Percentiles rank a stretch among this genome's conserved stretches.
phyloP scores from a whole-genome alignment of 2,113 vertebrate species.

The Turnix velox region DNA sequence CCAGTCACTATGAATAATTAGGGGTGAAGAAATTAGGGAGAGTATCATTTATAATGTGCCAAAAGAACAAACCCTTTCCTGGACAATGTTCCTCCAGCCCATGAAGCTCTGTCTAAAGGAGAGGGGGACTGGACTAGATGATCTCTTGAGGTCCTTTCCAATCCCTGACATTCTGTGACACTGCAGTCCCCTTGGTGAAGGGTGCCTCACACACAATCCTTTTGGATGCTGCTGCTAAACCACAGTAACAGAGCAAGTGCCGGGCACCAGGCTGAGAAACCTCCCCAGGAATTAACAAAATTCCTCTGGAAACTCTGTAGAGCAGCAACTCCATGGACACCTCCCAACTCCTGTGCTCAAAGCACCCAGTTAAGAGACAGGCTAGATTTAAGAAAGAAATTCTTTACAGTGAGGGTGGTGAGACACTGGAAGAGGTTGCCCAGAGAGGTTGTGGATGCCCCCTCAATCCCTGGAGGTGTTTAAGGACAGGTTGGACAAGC shows the following conservation, averaged over 20 bases:
- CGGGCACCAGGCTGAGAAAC: neutral
- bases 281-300: neutral
- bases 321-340: accelerated
- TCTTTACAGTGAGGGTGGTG: too few species aligned
- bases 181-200: neutral
- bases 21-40: neutral
- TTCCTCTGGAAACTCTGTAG: neutral
- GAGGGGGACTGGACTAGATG: too few species aligned
- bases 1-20: neutral
- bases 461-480: too few species aligned
- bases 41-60: neutral
- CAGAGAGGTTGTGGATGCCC: too few species aligned
- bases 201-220: accelerated
- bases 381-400: too few species aligned
- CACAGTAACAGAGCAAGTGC: neutral
- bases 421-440: too few species aligned
- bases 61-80: neutral
- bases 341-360: neutral
- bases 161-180: too few species aligned
- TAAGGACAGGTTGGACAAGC: too few species aligned
- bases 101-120: neutral
- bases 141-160: too few species aligned
- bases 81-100: neutral
- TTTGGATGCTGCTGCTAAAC: neutral
- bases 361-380: neutral